These are phyloP conservation scores for Bombus impatiens DNA, from an alignment of 1,140 invertebrate species.

Conservation along the genomic window DNA sequence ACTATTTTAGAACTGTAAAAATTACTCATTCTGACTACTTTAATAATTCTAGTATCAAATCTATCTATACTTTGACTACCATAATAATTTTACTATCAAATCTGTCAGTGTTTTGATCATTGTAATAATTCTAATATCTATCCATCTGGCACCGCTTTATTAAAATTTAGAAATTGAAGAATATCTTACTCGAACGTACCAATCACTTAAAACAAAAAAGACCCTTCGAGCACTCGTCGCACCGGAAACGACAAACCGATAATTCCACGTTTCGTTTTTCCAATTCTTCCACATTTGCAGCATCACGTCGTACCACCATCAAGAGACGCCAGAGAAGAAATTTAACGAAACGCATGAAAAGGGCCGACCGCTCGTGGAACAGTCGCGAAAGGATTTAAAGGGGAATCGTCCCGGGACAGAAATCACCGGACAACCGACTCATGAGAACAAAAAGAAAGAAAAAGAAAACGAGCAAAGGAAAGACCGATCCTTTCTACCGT, in stretches of 20 bases:
- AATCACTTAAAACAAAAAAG: not conserved
- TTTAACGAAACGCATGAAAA: conserved; percentile 18
- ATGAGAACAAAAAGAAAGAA: not conserved
- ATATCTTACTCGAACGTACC: not conserved
- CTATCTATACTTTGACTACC: too few species aligned
- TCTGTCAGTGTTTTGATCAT: too few species aligned
- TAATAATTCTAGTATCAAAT: too few species aligned
- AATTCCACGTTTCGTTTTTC: not conserved
- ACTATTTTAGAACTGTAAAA: too few species aligned
- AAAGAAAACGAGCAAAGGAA: not conserved
- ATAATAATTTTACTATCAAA: too few species aligned
- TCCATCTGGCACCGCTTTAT: too few species aligned
- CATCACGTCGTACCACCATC: not conserved
- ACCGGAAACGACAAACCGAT: not conserved
- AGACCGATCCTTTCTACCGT: conserved; percentile 10
- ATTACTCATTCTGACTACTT: too few species aligned
- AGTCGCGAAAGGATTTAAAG: conserved; percentile 25
- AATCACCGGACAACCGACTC: conserved; percentile 32
- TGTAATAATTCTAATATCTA: too few species aligned
- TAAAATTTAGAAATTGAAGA: too few species aligned
- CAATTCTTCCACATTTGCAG: not conserved
- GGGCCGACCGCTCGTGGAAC: not conserved
- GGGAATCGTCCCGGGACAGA: conserved; percentile 18
- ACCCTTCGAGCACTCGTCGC: not conserved
- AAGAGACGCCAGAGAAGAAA: not conserved